Base-by-base conservation (phyloP, 1,140 invertebrate genomes). In the Diachasmimorpha longicaudata region DNA sequence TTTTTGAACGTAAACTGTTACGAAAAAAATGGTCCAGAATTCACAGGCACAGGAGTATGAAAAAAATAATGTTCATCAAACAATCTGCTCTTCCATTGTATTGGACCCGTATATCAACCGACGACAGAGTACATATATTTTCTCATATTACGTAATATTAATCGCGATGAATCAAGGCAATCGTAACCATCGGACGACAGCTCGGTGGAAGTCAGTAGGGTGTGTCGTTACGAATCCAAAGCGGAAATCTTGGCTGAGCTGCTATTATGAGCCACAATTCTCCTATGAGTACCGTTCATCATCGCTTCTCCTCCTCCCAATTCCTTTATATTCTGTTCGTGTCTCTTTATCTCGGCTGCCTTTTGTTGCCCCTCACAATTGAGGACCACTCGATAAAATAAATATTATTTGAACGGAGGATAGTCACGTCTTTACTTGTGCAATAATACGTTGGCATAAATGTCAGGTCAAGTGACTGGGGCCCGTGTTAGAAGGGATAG, bases 401-500 rank as follows among this genome's bases (percentile, higher is more conserved):
- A 25, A 63, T 23, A 63, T 63, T 23, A 63, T 63, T 63, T 19
- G 48, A 52, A n/a, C n/a, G 48, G 58, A 25, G 19, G 58, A 31
- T 31, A 63, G 58, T 63, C 58, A 63, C 58, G 58, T 63, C 31
- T 68, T 37, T 10, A 68, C 66, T 36, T 68, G 66, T 68, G 36
- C 36, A 37, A 37, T 68, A 37, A 39, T 68, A 2, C 13, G 11
- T 19, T 68, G 4, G 36, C 31, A 68, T 68, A 68, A 68, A 68
- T 68, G 66, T 68, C 66, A 68, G 66, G 66, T 68, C 66, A 68
- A 16, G 63, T 66, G 58, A 66, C 16, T 31, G 19, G 63, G 25
- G n/a, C 11, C 11, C 11, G 21, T 14, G 58, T 63, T 63, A 63
- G 58, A 68, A 68, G 25, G 36, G 36, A 39, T 39, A 39, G 66